A percentile compares a stretch with the other conserved stretches of the same genome.
Evolutionary conservation across 2,888 invertebrate species (phyloP).

Genomic region (Drosophila kokeensis): DNA sequence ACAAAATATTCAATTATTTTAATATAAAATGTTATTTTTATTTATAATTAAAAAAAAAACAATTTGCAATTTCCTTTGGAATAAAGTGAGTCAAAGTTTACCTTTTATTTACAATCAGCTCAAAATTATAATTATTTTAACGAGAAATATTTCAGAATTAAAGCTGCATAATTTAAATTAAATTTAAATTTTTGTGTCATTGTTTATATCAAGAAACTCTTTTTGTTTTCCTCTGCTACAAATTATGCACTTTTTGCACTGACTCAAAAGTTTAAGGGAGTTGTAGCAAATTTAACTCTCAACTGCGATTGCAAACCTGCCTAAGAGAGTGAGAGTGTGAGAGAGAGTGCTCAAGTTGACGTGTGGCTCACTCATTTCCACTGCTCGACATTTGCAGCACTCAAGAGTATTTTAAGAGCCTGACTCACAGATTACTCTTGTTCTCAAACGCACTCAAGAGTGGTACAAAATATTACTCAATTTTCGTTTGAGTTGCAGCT

Average conservation of each 20-base stretch:
- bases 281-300: not conserved
- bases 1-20: not conserved
- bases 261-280: not conserved
- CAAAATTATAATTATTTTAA: not conserved
- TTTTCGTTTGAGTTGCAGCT: not conserved
- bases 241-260: not conserved
- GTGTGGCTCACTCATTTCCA: conserved; percentile 2
- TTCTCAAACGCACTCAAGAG: conserved; percentile 3
- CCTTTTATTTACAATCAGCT: not conserved
- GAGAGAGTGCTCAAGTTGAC: not conserved
- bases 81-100: not conserved
- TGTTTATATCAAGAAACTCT: not conserved
- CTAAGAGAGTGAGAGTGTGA: not conserved
- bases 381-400: not conserved
- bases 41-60: not conserved
- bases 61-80: not conserved
- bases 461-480: not conserved
- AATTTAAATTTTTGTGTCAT: not conserved
- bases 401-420: conserved; percentile 1
- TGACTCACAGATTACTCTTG: not conserved
- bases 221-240: not conserved
- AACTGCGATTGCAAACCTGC: not conserved
- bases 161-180: not conserved
- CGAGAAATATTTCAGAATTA: too few relatives aligned
- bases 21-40: not conserved